These are phyloP conservation scores for Cheilosia grossa DNA, from an alignment of 2,888 invertebrate genomes.

Conservation along the genomic window DNA sequence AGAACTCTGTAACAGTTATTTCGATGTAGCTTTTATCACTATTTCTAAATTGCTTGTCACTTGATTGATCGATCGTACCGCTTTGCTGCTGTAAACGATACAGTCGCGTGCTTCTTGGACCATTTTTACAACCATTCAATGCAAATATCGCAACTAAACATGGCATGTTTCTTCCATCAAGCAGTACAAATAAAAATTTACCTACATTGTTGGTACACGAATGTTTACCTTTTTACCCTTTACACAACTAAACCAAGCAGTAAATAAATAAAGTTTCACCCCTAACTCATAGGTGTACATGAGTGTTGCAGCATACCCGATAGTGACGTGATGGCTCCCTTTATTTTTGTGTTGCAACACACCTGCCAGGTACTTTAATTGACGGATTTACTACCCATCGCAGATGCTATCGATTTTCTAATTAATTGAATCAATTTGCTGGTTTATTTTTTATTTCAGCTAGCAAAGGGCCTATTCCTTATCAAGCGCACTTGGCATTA, in stretches of 20 bases:
- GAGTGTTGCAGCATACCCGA: background rate
- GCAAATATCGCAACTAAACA: too few relatives aligned
- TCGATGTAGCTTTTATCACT: too few relatives aligned
- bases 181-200: too few relatives aligned
- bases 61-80: too few relatives aligned
- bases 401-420: constrained; percentile 42
- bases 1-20: too few relatives aligned
- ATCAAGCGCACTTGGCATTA: background rate
- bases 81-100: too few relatives aligned
- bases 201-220: too few relatives aligned
- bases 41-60: too few relatives aligned
- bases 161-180: too few relatives aligned
- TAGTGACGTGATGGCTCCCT: background rate
- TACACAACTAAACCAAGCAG: background rate
- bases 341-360: background rate
- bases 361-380: constrained; percentile 6
- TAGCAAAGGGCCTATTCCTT: constrained; percentile 1
- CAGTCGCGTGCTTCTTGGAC: too few relatives aligned
- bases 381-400: constrained; percentile 24
- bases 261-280: background rate
- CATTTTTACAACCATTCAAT: too few relatives aligned
- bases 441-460: background rate
- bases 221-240: too few relatives aligned
- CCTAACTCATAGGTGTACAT: background rate
- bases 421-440: constrained; percentile 13